Percentiles rank a stretch among this genome's conserved stretches.
phyloP scores from a whole-genome alignment of 2,113 vertebrate genomes.

The Anarrhichthys ocellatus region DNA sequence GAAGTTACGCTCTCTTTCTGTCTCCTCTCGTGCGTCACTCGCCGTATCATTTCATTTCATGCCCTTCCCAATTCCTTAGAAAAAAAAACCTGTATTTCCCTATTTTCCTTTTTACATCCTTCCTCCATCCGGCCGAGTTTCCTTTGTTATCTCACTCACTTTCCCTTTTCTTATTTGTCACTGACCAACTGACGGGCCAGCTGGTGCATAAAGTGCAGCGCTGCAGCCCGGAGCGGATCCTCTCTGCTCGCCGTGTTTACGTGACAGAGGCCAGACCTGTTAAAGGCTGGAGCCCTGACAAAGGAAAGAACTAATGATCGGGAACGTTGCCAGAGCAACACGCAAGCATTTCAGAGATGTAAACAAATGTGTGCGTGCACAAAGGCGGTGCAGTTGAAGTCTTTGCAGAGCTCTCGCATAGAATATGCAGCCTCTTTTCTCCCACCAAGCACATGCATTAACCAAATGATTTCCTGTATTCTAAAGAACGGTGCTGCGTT shows the following conservation, averaged over 20 bases:
- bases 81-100: not conserved
- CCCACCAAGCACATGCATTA: conserved; percentile 21
- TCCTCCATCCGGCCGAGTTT: conserved; percentile 26
- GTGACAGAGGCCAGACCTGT: conserved; percentile 75
- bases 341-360: conserved; percentile 73
- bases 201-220: conserved; percentile 11
- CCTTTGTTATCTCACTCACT: conserved; percentile 28
- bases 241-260: conserved; percentile 66
- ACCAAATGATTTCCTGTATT: conserved; percentile 13
- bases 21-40: conserved; percentile 38
- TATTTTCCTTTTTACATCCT: not conserved
- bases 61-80: conserved; percentile 29
- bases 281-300: conserved; percentile 72
- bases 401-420: conserved; percentile 54
- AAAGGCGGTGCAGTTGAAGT: conserved; percentile 36
- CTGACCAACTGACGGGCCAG: conserved; percentile 17
- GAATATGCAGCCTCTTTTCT: conserved; percentile 27
- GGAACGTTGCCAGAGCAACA: conserved; percentile 70
- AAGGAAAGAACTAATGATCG: conserved; percentile 65
- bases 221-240: conserved; percentile 43
- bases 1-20: conserved; percentile 12
- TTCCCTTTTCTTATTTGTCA: conserved; percentile 22
- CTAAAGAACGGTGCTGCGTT: conserved; percentile 41
- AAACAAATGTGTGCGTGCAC: conserved; percentile 67
- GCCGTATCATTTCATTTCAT: conserved; percentile 19